A percentile compares a stretch with the other conserved stretches of the same genome.
Conservation (phyloP, 2,113 vertebrate species). For the Pterocles gutturalis region DNA sequence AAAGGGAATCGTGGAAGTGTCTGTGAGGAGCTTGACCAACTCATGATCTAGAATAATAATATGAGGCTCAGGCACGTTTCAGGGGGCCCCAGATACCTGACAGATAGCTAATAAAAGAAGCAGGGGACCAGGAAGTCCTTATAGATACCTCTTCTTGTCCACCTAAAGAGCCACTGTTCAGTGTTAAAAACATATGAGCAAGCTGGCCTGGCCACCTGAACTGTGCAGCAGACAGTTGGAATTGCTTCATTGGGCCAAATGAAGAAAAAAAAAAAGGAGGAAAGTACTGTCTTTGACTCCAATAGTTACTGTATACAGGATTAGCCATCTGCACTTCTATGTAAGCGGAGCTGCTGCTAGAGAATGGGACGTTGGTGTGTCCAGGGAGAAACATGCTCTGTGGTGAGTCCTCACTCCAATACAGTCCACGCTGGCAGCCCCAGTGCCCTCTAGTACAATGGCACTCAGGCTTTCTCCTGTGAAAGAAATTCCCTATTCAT, state of each 20-base stretch:
- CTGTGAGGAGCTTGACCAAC: neutral
- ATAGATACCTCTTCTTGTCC: neutral
- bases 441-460: neutral
- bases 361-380: neutral
- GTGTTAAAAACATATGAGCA: neutral
- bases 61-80: neutral
- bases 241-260: neutral
- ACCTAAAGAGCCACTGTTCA: neutral
- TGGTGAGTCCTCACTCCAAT: neutral
- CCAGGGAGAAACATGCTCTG: neutral
- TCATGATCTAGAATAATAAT: neutral
- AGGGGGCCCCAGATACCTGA: neutral
- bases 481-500: neutral
- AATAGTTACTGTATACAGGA: neutral
- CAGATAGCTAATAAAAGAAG: neutral
- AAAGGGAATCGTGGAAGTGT: neutral
- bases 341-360: neutral
- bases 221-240: neutral
- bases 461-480: neutral
- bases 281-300: neutral
- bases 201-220: neutral
- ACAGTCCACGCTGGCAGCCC: neutral
- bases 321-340: neutral
- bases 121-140: neutral
- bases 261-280: neutral